Evolutionary conservation across 2,888 invertebrate species (phyloP).

Genomic region (Bugulina stolonifera): DNA sequence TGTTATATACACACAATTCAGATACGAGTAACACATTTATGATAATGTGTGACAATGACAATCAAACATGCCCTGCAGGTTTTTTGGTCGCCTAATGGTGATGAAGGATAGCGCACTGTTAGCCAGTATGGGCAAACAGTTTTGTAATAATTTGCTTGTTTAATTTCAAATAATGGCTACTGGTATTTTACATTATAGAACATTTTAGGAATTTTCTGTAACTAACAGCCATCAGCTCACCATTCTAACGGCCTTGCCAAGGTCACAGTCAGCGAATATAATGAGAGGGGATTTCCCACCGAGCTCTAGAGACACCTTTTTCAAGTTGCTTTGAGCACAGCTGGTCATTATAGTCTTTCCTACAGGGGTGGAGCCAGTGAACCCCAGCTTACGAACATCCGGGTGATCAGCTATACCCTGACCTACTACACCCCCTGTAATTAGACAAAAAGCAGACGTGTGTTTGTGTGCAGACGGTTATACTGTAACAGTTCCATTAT

Average conservation of each 20-base stretch:
- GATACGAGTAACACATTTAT: no score
- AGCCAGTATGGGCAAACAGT: neutral
- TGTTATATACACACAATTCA: no score
- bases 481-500: no score
- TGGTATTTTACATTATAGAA: no score
- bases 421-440: constrained; percentile 68
- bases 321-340: constrained; percentile 82
- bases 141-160: neutral
- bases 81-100: no score
- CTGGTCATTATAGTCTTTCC: constrained; percentile 85
- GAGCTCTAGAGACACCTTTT: constrained; percentile 87
- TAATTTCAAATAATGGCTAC: no score
- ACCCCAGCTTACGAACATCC: constrained; percentile 81
- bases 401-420: constrained; percentile 82
- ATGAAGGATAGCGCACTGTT: no score
- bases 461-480: no score
- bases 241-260: constrained; percentile 84
- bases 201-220: no score
- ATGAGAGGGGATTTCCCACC: constrained; percentile 94
- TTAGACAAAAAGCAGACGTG: no score
- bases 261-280: constrained; percentile 85
- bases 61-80: no score
- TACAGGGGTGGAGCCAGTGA: constrained; percentile 89
- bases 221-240: constrained; percentile 60
- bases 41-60: no score